Base-by-base conservation (phyloP, 2,888 invertebrate species). In the Orthonychiurus folsomi region DNA sequence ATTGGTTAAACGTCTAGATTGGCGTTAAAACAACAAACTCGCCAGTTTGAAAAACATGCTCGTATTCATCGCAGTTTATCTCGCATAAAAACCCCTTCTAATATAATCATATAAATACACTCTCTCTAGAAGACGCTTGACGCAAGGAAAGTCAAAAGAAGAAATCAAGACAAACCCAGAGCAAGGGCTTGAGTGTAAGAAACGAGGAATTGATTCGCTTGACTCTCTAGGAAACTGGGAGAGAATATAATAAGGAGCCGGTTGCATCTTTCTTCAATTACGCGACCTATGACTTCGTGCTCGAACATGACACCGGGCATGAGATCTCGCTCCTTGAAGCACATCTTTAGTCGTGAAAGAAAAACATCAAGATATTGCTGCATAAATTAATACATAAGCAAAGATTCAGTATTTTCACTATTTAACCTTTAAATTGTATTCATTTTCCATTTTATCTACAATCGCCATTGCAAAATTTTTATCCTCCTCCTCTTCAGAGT, bases 181-280 rank as follows among this genome's bases (percentile, higher is more conserved):
- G 87, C 86, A 53, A 87, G 78, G 3, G 87, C 86, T 76, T 89
- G 88, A 18, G 90, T 89, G 75, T 86, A 89, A 68, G 85, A 86
- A 18, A 87, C 81, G 73, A 88, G 87, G 78, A 88, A 93, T 60
- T 82, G 83, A 75, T 89, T 89, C 21, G 84, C 86, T 0, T 84
- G 78, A 75, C 89, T 89, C 70, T 82, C 78, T 1, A 89, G 77
- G 77, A 92, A 90, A 65, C 84, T 84, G 0, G 86, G 84, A 0
- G 93, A 89, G 69, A 89, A 79, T 62, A 94, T 83, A 1, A 89
- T 84, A 64, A 93, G 84, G 70, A 93, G 81, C 73, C 87, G 82
- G 67, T 84, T 84, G 75, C 93, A 93, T 27, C 92, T 81, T 72
- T 87, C 84, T 2, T 85, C 81, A 74, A 91, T 88, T 57, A 91